Conservation (phyloP, 2,888 invertebrate species). For the Pollenia amentaria region DNA sequence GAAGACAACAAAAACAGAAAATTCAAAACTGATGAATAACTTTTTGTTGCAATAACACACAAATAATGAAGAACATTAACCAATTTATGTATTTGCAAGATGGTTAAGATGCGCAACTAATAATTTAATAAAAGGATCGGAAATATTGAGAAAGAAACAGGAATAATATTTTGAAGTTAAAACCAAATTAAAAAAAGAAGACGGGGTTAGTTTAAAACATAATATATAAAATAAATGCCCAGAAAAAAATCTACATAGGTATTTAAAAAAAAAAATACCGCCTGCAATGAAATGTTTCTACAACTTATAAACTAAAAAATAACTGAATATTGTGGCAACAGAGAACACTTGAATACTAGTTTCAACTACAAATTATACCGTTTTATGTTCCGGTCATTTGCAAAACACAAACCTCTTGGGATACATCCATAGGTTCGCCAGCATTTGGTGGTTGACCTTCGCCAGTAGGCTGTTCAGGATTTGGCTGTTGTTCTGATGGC, state of each 20-base stretch:
- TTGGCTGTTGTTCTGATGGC: slow-evolving; percentile 81
- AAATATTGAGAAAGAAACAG: slow-evolving; percentile 29
- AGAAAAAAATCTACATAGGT: slow-evolving; percentile 42
- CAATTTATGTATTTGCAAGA: slow-evolving; percentile 41
- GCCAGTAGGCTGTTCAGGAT: slow-evolving; percentile 78
- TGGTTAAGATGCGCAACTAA: slow-evolving; percentile 63
- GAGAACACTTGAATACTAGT: slow-evolving; percentile 54
- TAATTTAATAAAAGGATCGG: slow-evolving; percentile 33
- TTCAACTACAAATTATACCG: slow-evolving; percentile 43
- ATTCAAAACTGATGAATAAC: slow-evolving; percentile 63
- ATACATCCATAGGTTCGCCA: slow-evolving; percentile 84
- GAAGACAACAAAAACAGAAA: slow-evolving; percentile 76
- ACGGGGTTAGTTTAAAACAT: slow-evolving; percentile 35
- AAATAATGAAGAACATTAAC: slow-evolving; percentile 43
- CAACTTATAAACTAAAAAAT: slow-evolving; percentile 47
- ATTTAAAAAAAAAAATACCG: slow-evolving; percentile 19
- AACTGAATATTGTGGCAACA: slow-evolving; percentile 67
- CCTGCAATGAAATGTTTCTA: slow-evolving; percentile 41
- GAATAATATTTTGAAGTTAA: slow-evolving; percentile 27
- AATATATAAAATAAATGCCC: slow-evolving; percentile 5
- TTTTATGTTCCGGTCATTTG: background rate
- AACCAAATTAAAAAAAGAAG: slow-evolving; percentile 40
- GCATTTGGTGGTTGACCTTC: slow-evolving; percentile 78
- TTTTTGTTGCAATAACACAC: slow-evolving; percentile 48
- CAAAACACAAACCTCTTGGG: slow-evolving; percentile 85